A percentile compares a stretch with the other conserved stretches of the same genome.
Evolutionary conservation across 2,888 invertebrate species (phyloP).

Genomic region (Rugalucina vietnamica): DNA sequence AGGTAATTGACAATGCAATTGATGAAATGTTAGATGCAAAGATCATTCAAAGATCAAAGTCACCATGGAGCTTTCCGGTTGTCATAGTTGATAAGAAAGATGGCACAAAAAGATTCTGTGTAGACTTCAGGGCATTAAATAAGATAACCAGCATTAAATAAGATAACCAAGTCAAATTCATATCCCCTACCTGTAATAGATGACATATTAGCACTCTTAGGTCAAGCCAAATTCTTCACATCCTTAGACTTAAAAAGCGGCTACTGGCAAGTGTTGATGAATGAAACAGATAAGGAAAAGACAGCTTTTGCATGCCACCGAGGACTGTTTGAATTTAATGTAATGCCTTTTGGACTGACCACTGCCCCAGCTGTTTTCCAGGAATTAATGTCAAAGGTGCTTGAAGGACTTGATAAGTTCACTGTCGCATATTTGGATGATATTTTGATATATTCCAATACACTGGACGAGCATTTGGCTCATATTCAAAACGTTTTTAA

Average conservation of each 20-base stretch:
- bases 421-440: constrained; percentile 54
- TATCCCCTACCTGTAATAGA: constrained; percentile 30
- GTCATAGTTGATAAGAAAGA: constrained; percentile 40
- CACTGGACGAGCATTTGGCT: constrained; percentile 49
- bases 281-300: not conserved
- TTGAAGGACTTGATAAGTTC: constrained; percentile 46
- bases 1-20: constrained; percentile 36
- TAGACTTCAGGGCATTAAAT: constrained; percentile 12
- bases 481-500: constrained; percentile 47
- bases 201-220: constrained; percentile 26
- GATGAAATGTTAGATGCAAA: constrained; percentile 37
- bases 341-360: constrained; percentile 37
- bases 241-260: constrained; percentile 40
- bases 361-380: constrained; percentile 43
- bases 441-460: constrained; percentile 46
- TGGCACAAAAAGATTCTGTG: constrained; percentile 30
- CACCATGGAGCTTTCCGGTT: constrained; percentile 52
- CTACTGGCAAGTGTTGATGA: constrained; percentile 47
- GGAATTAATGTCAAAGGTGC: constrained; percentile 38
- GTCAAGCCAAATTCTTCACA: constrained; percentile 38
- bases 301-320: constrained; percentile 19
- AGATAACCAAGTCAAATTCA: constrained; percentile 20
- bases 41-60: constrained; percentile 12
- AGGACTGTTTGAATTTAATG: constrained; percentile 45
- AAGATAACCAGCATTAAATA: too few species aligned